Evolutionary conservation across 2,797 vertebrate genomes (phyloP).

Genomic region (Cetoscarus ocellatus): DNA sequence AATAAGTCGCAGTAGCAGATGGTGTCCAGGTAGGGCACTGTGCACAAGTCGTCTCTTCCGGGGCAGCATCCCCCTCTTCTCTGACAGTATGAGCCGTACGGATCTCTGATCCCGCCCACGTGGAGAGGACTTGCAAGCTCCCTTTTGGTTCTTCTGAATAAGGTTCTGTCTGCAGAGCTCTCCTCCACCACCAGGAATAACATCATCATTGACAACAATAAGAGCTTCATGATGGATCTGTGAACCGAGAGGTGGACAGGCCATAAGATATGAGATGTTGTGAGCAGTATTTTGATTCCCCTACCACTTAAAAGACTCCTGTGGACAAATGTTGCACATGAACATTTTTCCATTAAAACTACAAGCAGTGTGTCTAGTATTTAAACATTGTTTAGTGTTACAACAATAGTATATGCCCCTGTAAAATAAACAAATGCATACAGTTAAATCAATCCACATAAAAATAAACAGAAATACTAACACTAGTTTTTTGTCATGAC

Average conservation of each 20-base stretch:
- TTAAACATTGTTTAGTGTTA: too few species aligned
- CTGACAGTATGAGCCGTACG: slow-evolving; percentile 91
- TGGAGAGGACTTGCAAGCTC: slow-evolving; percentile 91
- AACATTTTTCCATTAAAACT: too few species aligned
- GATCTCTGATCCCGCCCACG: slow-evolving; percentile 90
- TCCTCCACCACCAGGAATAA: slow-evolving; percentile 77
- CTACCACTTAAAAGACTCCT: too few species aligned
- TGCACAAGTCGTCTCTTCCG: slow-evolving; percentile 90
- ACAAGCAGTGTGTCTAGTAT: too few species aligned
- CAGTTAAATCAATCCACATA: too few species aligned
- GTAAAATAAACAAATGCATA: too few species aligned
- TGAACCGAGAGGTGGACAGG: slow-evolving; percentile 26
- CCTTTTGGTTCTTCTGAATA: slow-evolving; percentile 83
- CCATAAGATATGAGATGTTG: background rate
- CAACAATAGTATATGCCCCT: too few species aligned
- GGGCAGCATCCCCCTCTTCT: slow-evolving; percentile 90
- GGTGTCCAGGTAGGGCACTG: slow-evolving; percentile 93
- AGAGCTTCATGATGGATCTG: slow-evolving; percentile 78
- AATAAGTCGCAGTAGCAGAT: slow-evolving; percentile 99
- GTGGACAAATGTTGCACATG: too few species aligned
- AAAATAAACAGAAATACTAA: too few species aligned
- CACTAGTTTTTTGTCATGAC: too few species aligned
- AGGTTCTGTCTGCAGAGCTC: slow-evolving; percentile 54
- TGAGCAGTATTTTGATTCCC: too few species aligned
- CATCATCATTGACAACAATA: slow-evolving; percentile 61